Percentiles rank a stretch among this genome's conserved stretches.
These are phyloP conservation scores for Meandrusa payeni DNA, from an alignment of 2,888 invertebrate species.

Conservation along the genomic window DNA sequence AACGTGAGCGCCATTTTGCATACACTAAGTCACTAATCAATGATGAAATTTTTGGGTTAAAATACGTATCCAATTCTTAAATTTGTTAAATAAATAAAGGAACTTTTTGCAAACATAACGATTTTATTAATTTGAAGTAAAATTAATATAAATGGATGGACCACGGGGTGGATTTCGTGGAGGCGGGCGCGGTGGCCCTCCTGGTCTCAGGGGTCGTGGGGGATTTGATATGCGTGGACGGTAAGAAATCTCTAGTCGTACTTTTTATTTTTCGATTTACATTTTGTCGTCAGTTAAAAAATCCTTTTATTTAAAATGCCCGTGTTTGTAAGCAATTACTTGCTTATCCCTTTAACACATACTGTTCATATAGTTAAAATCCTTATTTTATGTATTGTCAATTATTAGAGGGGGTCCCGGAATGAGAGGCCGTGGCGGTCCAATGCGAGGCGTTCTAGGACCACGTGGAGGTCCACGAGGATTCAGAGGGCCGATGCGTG, in stretches of 20 bases:
- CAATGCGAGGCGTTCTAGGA: slow-evolving; percentile 37
- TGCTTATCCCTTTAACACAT: no score
- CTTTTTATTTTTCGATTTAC: background rate
- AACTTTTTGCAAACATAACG: no score
- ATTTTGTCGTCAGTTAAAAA: no score
- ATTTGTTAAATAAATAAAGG: no score
- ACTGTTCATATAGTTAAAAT: no score
- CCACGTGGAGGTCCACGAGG: slow-evolving; percentile 66
- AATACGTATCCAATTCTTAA: no score
- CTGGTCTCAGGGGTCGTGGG: slow-evolving; percentile 62
- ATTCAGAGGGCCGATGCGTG: slow-evolving; percentile 68
- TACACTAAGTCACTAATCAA: no score
- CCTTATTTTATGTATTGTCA: no score
- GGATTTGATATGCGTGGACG: slow-evolving; percentile 74
- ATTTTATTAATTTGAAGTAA: no score
- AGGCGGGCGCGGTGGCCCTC: slow-evolving; percentile 68
- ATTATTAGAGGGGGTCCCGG: slow-evolving; percentile 56
- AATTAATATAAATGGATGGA: no score
- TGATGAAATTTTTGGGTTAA: no score
- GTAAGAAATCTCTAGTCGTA: slow-evolving; percentile 39
- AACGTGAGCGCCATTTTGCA: no score
- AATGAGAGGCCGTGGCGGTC: slow-evolving; percentile 64
- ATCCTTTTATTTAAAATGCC: background rate
- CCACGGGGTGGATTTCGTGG: slow-evolving; percentile 64
- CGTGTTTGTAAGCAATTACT: background rate